Percentiles rank a stretch among this genome's conserved stretches.
phyloP scores from a whole-genome alignment of 2,113 vertebrate genomes.

The Pica pica region DNA sequence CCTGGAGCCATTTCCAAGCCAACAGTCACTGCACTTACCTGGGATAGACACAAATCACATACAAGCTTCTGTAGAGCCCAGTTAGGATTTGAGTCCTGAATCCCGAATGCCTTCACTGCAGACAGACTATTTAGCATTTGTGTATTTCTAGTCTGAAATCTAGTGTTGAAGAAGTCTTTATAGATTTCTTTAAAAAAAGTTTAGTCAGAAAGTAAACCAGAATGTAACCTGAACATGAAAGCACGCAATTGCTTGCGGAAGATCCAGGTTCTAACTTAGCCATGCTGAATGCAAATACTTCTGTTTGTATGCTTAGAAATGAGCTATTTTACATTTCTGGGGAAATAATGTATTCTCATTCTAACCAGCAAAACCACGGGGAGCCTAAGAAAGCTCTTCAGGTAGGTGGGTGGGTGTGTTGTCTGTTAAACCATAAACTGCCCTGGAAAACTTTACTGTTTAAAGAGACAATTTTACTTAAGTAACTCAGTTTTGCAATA shows the following conservation, averaged over 20 bases:
- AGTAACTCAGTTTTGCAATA: neutral
- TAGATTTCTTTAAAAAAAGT: neutral
- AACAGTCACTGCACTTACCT: neutral
- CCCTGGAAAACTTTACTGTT: neutral
- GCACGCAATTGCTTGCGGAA: neutral
- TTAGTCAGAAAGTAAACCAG: neutral
- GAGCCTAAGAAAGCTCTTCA: neutral
- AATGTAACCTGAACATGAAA: neutral
- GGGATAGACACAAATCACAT: neutral
- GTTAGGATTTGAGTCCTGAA: neutral
- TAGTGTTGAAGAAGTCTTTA: neutral
- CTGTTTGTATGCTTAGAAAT: neutral
- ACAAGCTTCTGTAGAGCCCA: neutral
- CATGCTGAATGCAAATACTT: neutral
- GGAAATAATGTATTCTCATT: neutral
- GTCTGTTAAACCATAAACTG: neutral
- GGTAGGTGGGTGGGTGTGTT: no score
- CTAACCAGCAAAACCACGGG: neutral
- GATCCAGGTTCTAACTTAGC: neutral
- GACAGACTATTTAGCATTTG: neutral
- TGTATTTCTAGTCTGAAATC: neutral
- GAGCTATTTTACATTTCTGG: neutral
- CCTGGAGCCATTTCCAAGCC: neutral
- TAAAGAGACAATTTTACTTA: neutral
- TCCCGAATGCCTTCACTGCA: neutral